phyloP scores from a whole-genome alignment of 2,113 vertebrate species.

The Esox niger region DNA sequence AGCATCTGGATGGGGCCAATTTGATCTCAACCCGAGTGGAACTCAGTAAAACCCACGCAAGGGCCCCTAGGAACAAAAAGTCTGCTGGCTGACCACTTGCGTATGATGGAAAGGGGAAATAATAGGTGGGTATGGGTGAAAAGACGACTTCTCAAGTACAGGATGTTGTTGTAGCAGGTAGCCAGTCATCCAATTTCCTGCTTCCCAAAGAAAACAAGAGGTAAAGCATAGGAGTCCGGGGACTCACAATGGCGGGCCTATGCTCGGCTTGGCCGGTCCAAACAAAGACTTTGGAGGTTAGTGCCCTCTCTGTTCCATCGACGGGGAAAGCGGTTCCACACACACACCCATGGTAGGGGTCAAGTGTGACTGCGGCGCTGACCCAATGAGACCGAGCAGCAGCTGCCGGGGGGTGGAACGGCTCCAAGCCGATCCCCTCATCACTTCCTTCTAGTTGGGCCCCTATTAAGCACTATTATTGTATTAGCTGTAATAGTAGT shows the following conservation, averaged over 20 bases:
- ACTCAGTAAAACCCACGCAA: slow-evolving; percentile 64
- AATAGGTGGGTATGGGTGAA: slow-evolving; percentile 80
- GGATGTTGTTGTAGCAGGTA: slow-evolving; percentile 86
- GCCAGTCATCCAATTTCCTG: slow-evolving; percentile 84
- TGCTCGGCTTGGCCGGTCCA: slow-evolving; percentile 63
- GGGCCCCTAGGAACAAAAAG: slow-evolving; percentile 46
- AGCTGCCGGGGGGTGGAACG: slow-evolving; percentile 48
- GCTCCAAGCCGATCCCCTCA: slow-evolving; percentile 46
- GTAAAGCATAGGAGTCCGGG: slow-evolving; percentile 60
- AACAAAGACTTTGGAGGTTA: slow-evolving; percentile 77
- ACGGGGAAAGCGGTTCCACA: slow-evolving; percentile 24
- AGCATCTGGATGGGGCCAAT: slow-evolving; percentile 76
- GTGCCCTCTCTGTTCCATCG: slow-evolving; percentile 70
- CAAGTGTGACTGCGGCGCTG: slow-evolving; percentile 73
- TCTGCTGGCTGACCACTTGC: slow-evolving; percentile 60
- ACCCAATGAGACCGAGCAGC: slow-evolving; percentile 60
- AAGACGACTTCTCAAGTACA: slow-evolving; percentile 80
- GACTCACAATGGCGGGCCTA: slow-evolving; percentile 75
- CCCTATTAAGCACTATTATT: slow-evolving; percentile 74
- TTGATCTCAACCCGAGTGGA: slow-evolving; percentile 72
- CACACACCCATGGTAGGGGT: slow-evolving; percentile 40
- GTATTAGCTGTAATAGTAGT: slow-evolving; percentile 76
- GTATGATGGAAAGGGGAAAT: slow-evolving; percentile 76
- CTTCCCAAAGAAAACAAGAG: slow-evolving; percentile 81
- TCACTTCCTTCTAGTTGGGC: slow-evolving; percentile 46